Evolutionary conservation across 2,888 invertebrate genomes (phyloP), one percentile per base, ranked within the genome.

Genomic region (Trileptium ribeirensis): DNA sequence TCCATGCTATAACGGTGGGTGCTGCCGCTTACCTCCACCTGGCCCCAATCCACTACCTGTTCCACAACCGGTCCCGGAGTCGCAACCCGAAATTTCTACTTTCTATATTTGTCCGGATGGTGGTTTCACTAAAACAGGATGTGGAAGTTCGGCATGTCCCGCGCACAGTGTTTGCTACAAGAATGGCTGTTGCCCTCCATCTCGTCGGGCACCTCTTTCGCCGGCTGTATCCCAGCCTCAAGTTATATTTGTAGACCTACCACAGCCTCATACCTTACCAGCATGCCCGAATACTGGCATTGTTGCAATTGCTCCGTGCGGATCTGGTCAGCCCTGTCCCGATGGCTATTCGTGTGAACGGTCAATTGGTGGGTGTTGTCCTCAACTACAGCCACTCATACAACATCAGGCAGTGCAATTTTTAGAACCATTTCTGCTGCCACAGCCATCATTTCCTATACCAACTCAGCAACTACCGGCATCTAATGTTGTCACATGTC

Each of bases 341-440:
- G 70, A 31, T 70, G 70, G 70, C 15, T 70, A n/a, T n/a, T n/a
- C n/a, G n/a, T n/a, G 70, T 36, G 33, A 87, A 82, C 87, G 87
- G 79, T 84, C 85, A 1, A 86, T 86, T 77, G 86, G 86, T 3
- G 87, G 87, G 1, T 86, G 87, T 78, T 87, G 87, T 81, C 86
- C 85, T n/a, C 36, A 70, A n/a, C 24, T 51, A 15, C 51, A 51
- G 24, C 51, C 51, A 8, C 8, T 8, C 51, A 51, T 51, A 15
- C 51, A 51, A 51, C n/a, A n/a, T n/a, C n/a, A n/a, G n/a, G n/a
- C n/a, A n/a, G n/a, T n/a, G n/a, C n/a, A n/a, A n/a, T n/a, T n/a
- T n/a, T n/a, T n/a, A n/a, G n/a, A n/a, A n/a, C n/a, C n/a, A n/a
- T n/a, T n/a, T n/a, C n/a, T n/a, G n/a, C n/a, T n/a, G n/a, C 51